Evolutionary conservation across 1,140 invertebrate genomes (phyloP), one percentile per base, ranked within the genome.

Genomic region (Apolygus lucorum): DNA sequence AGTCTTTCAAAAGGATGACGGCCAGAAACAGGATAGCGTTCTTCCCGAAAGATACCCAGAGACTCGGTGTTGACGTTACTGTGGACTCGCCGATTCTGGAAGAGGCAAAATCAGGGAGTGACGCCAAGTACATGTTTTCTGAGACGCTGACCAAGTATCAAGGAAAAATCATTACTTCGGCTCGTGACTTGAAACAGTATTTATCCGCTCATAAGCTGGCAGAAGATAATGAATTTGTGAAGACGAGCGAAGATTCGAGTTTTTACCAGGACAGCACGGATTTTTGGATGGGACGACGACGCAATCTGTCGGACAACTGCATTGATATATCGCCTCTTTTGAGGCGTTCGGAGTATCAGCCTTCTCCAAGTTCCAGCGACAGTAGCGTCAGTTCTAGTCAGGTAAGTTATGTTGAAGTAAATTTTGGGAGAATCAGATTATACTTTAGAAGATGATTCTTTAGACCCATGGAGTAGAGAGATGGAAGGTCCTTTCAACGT

Each of bases 1-100:
- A 59, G 4, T 59, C 54, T 4, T 59, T 59, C 54, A 59, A 59
- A 59, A 13, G 54, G 54, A 59, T 59, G 54, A 59, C 54, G 11
- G 54, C 54, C 22, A 8, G 54, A 14, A 59, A 59, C 22, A 13
- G 22, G 22, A 13, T 59, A 4, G 54, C 54, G 4, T 59, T 59
- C 22, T 59, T 59, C 22, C 11, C 54, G 2, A 59, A 59, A 8
- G 54, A 59, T 21, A 59, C 22, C 11, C 4, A 17, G 8, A 8
- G 54, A 4, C 2, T 8, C 11, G 54, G 54, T 11, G 54, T 59
- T 24, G 54, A 59, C 11, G 54, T 24, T 8, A 11, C 34, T 49
- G 54, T 59, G 2, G 54, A 59, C 4, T 4, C 22, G 8, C 54
- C 54, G 2, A 4, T 17, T 4, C 8, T 17, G 34, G 54, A 24